Conservation (phyloP, 1,140 invertebrate species). For the Goniozus legneri region DNA sequence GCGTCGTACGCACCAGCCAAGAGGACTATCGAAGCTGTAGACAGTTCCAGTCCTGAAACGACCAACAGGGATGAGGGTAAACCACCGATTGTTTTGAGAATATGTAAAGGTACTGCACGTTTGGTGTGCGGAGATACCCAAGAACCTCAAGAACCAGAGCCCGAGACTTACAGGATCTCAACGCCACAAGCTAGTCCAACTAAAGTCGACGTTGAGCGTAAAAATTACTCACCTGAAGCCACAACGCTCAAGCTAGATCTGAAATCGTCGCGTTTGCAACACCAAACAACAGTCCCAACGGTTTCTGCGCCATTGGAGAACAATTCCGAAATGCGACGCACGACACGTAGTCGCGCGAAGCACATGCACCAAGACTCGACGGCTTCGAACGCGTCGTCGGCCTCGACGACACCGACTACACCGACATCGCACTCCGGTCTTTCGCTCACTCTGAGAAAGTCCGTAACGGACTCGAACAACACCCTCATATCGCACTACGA, state of each 20-base stretch:
- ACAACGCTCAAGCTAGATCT: constrained; percentile 23
- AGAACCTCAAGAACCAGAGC: constrained; percentile 30
- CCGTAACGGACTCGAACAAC: constrained; percentile 53
- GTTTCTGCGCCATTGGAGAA: constrained; percentile 45
- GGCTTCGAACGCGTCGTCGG: not conserved
- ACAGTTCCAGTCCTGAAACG: constrained; percentile 22
- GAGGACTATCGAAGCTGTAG: constrained; percentile 27
- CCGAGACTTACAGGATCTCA: constrained; percentile 42
- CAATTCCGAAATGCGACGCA: constrained; percentile 45
- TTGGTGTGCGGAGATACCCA: constrained; percentile 48
- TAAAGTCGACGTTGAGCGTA: constrained; percentile 34
- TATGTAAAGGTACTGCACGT: constrained; percentile 63
- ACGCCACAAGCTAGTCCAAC: constrained; percentile 32
- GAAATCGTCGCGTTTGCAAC: constrained; percentile 14
- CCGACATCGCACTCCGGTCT: constrained; percentile 41
- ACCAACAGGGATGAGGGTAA: constrained; percentile 51
- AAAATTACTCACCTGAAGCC: constrained; percentile 22
- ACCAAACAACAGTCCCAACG: constrained; percentile 37
- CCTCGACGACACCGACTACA: constrained; percentile 26
- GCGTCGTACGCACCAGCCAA: constrained; percentile 21
- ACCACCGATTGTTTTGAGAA: constrained; percentile 66
- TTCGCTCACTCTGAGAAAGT: constrained; percentile 47
- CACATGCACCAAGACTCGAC: constrained; percentile 38
- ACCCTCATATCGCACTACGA: constrained; percentile 60
- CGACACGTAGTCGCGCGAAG: constrained; percentile 47